Evolutionary conservation across 1,140 invertebrate species (phyloP).

Genomic region (Parasteatoda tepidariorum): DNA sequence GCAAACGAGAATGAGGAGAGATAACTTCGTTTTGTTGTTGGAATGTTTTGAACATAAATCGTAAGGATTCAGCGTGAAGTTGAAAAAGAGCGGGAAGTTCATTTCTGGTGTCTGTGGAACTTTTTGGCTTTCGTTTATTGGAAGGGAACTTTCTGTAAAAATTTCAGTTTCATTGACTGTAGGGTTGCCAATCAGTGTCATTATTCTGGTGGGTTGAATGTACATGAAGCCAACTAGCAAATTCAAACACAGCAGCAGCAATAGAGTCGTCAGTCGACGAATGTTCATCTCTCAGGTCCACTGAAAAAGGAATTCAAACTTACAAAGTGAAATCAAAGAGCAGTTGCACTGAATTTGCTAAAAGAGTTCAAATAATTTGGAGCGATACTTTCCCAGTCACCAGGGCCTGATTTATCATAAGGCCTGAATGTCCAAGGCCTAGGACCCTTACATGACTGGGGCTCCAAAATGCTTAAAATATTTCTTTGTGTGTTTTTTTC

Average conservation of each 20-base stretch:
- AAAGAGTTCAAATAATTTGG: too few species aligned
- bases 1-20: conserved; percentile 79
- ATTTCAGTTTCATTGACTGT: conserved; percentile 10
- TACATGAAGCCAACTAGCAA: conserved; percentile 30
- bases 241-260: conserved; percentile 1
- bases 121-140: too few species aligned
- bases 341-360: too few species aligned
- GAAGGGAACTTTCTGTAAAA: neutral
- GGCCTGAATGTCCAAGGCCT: too few species aligned
- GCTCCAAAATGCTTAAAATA: too few species aligned
- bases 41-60: conserved; percentile 29
- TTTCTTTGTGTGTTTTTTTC: too few species aligned
- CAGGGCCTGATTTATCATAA: too few species aligned
- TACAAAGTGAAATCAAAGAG: too few species aligned
- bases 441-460: too few species aligned
- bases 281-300: conserved; percentile 15
- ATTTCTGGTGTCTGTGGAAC: neutral
- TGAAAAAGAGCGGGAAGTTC: neutral
- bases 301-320: too few species aligned
- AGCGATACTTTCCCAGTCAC: too few species aligned
- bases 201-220: conserved; percentile 1
- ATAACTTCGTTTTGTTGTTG: conserved; percentile 43
- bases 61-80: conserved; percentile 11
- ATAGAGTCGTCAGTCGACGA: conserved; percentile 21
- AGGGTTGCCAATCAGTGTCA: neutral